Conservation (phyloP, 2,797 vertebrate species). For the Xiphorhynchus erythropygius region DNA sequence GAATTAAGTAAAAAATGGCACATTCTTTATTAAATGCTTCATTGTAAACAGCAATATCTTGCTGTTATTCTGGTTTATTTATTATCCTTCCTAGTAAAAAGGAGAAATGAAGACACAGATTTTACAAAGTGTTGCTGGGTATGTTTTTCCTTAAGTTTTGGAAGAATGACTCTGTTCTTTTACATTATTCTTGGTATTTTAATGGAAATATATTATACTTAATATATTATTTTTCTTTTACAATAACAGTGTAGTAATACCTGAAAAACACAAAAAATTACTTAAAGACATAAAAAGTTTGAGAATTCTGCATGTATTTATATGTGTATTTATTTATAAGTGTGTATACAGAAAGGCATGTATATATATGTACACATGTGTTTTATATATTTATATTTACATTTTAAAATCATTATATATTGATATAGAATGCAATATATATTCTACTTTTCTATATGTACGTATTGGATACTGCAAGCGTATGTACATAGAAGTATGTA, state of each 20-base stretch:
- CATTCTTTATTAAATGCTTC: neutral
- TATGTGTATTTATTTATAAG: neutral
- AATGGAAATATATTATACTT: neutral
- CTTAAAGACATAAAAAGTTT: neutral
- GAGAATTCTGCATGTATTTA: neutral
- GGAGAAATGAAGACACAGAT: neutral
- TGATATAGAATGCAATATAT: neutral
- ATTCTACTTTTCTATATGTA: neutral
- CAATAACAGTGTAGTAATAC: neutral
- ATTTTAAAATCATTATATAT: neutral
- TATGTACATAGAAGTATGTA: rapidly evolving
- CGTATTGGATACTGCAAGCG: neutral
- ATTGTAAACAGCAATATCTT: neutral
- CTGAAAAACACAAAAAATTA: neutral
- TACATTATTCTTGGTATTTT: neutral
- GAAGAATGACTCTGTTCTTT: neutral
- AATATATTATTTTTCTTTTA: neutral
- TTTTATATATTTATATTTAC: neutral
- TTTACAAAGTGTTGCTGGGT: neutral
- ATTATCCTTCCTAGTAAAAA: neutral
- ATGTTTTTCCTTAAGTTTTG: neutral
- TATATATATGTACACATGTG: too few relatives aligned
- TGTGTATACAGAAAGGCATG: rapidly evolving
- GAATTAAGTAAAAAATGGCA: neutral
- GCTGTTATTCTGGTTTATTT: neutral